Evolutionary conservation across 2,888 invertebrate species (phyloP).

Genomic region (Apotomis turbidana): DNA sequence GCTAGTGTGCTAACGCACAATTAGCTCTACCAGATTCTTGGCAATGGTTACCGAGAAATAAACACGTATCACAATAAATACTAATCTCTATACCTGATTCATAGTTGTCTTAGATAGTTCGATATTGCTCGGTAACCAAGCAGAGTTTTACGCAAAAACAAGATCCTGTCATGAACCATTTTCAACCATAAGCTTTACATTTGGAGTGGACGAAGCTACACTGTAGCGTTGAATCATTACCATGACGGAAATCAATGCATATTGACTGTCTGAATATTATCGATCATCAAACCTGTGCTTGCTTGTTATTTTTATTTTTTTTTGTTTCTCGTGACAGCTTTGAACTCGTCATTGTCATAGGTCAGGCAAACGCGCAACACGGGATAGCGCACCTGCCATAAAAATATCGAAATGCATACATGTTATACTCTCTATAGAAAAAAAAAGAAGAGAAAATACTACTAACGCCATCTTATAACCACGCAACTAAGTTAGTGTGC

Average conservation of each 20-base stretch:
- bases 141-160: slow-evolving; percentile 69
- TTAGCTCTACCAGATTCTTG: slow-evolving; percentile 64
- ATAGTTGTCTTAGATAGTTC: slow-evolving; percentile 34
- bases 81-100: slow-evolving; percentile 13
- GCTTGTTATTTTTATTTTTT: slow-evolving; percentile 49
- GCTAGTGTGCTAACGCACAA: slow-evolving; percentile 83
- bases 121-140: slow-evolving; percentile 71
- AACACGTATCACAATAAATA: slow-evolving; percentile 25
- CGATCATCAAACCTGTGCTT: slow-evolving; percentile 57
- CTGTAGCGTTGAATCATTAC: slow-evolving; percentile 26
- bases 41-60: slow-evolving; percentile 74
- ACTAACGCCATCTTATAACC: no score
- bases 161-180: slow-evolving; percentile 66
- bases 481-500: no score
- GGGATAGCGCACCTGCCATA: no score
- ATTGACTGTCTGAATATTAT: slow-evolving; percentile 27
- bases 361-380: no score
- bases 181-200: slow-evolving; percentile 64
- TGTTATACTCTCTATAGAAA: no score
- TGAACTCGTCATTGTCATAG: slow-evolving; percentile 33
- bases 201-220: slow-evolving; percentile 40
- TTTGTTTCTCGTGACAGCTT: slow-evolving; percentile 33
- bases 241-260: slow-evolving; percentile 36
- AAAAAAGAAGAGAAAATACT: no score
- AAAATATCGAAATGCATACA: no score